Evolutionary conservation across 2,888 invertebrate species (phyloP).

Genomic region (Volucella inflata): DNA sequence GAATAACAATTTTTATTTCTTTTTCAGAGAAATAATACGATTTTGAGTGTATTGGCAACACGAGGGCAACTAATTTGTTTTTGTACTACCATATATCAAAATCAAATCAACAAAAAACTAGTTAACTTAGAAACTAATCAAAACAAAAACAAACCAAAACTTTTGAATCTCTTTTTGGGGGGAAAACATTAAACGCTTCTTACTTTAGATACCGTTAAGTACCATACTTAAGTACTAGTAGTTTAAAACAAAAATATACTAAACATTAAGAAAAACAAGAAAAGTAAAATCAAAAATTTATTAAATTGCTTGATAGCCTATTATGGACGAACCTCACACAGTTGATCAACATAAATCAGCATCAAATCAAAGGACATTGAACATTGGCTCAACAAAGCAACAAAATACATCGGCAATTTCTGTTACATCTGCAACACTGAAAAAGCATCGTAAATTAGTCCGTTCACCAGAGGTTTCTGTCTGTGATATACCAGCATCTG

Average conservation of each 20-base stretch:
- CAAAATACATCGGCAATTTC: constrained; percentile 24
- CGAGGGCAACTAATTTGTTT: neutral
- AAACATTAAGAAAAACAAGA: constrained; percentile 27
- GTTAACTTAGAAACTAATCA: constrained; percentile 42
- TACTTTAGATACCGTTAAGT: constrained; percentile 48
- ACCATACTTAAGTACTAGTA: constrained; percentile 45
- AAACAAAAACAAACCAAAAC: constrained; percentile 43
- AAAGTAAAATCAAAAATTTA: constrained; percentile 18
- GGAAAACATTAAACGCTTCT: constrained; percentile 71
- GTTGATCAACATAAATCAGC: constrained; percentile 53
- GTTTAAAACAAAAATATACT: constrained; percentile 28
- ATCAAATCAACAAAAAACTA: constrained; percentile 40
- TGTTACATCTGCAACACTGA: constrained; percentile 24
- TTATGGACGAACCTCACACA: constrained; percentile 68
- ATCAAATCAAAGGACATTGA: constrained; percentile 50
- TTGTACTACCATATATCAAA: constrained; percentile 43
- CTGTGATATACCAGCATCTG: constrained; percentile 72
- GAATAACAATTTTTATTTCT: neutral
- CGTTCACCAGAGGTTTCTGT: constrained; percentile 76
- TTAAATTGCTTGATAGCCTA: constrained; percentile 49
- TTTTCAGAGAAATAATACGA: constrained; percentile 2
- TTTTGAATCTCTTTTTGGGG: constrained; percentile 62
- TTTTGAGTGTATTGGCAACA: constrained; percentile 11
- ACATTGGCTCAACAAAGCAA: constrained; percentile 7
- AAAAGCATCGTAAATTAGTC: constrained; percentile 64